These are phyloP conservation scores for Panzeria rudis DNA, from an alignment of 2,888 invertebrate genomes.

Conservation along the genomic window DNA sequence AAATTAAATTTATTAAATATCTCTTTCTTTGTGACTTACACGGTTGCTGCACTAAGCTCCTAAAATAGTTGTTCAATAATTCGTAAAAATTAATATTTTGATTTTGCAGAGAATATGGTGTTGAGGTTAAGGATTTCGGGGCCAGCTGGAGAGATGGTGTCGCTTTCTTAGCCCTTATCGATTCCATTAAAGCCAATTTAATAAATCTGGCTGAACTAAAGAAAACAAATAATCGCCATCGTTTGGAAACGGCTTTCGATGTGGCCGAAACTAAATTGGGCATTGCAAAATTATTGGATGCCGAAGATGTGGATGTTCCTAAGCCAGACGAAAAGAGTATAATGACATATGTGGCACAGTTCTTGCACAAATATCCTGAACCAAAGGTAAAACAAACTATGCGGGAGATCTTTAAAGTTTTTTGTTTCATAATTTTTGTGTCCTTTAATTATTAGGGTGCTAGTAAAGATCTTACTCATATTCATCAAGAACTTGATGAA, in stretches of 20 bases:
- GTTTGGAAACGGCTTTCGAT: conserved; percentile 96
- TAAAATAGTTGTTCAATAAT: too few species aligned
- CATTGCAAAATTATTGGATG: conserved; percentile 95
- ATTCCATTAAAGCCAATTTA: conserved; percentile 96
- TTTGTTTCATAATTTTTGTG: neutral
- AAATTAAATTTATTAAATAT: too few species aligned
- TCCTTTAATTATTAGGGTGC: conserved; percentile 84
- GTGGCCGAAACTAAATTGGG: conserved; percentile 96
- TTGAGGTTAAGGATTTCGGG: conserved; percentile 96
- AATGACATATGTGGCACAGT: conserved; percentile 99
- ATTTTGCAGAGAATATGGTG: conserved; percentile 89
- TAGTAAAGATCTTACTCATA: conserved; percentile 89
- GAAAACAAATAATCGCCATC: conserved; percentile 89
- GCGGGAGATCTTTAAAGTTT: too few species aligned
- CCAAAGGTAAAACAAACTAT: conserved; percentile 88
- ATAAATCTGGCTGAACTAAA: conserved; percentile 94
- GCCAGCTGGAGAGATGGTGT: conserved; percentile 98
- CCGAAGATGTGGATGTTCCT: conserved; percentile 97
- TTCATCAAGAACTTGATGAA: conserved; percentile 92
- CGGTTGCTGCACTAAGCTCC: too few species aligned
- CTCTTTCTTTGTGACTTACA: too few species aligned
- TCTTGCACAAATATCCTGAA: conserved; percentile 97
- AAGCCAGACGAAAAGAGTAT: conserved; percentile 98
- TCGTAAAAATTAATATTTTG: neutral
- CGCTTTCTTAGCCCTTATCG: conserved; percentile 97